Conservation (phyloP, 2,797 vertebrate genomes). For the Syngnathus acus region DNA sequence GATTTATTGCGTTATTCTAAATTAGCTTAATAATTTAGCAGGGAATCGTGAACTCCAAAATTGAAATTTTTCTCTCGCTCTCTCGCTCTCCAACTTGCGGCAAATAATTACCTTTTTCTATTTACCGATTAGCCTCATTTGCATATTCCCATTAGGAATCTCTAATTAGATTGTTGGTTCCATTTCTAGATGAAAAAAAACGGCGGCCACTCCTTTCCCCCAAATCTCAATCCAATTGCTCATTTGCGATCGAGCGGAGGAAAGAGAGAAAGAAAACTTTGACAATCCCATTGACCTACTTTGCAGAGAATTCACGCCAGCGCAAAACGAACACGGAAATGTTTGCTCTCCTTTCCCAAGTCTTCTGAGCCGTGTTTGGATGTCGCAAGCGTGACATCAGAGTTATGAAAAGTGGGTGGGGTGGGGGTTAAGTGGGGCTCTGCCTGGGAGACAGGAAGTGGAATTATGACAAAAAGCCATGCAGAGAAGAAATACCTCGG, state of each 20-base stretch:
- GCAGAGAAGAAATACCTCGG: constrained; percentile 22
- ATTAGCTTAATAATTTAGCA: constrained; percentile 65
- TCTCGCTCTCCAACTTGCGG: constrained; percentile 49
- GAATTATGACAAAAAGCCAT: constrained; percentile 48
- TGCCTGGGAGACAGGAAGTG: constrained; percentile 49
- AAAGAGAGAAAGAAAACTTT: constrained; percentile 34
- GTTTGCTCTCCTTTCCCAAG: constrained; percentile 35
- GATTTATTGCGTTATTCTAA: constrained; percentile 61
- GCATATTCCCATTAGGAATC: constrained; percentile 58
- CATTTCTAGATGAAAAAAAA: constrained; percentile 62
- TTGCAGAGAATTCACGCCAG: constrained; percentile 69
- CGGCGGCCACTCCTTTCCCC: constrained; percentile 50
- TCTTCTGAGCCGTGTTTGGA: constrained; percentile 8
- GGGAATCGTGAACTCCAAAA: constrained; percentile 45
- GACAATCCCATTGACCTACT: constrained; percentile 73
- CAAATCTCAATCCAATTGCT: constrained; percentile 30
- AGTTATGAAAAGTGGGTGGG: constrained; percentile 38
- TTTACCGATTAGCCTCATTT: constrained; percentile 70
- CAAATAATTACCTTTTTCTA: constrained; percentile 67
- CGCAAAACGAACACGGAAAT: constrained; percentile 56
- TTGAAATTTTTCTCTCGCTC: constrained; percentile 32
- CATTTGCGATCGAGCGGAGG: constrained; percentile 63
- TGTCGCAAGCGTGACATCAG: constrained; percentile 51
- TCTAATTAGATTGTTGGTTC: constrained; percentile 71
- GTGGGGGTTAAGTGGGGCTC: constrained; percentile 52